These are phyloP conservation scores for Saimiri boliviensis DNA, from an alignment of 2,113 vertebrate genomes.

Conservation along the genomic window DNA sequence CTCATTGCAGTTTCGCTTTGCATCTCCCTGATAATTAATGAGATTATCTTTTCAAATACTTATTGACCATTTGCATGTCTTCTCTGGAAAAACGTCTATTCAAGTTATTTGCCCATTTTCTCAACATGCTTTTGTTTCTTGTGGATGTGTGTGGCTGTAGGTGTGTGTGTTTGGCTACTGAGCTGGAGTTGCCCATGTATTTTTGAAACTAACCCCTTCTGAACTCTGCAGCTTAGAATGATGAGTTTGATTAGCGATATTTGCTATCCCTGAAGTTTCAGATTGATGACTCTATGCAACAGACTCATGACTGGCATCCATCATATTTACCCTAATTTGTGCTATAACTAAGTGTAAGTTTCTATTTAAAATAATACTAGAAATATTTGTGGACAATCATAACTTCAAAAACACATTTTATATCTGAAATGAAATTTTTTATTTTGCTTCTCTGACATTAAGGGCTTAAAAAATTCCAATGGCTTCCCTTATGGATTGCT, in stretches of 20 bases:
- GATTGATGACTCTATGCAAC: background rate
- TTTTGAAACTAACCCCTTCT: background rate
- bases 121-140: background rate
- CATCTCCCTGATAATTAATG: background rate
- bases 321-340: background rate
- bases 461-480: background rate
- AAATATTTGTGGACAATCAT: background rate
- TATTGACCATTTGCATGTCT: background rate
- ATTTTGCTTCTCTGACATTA: constrained; percentile 11
- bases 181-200: background rate
- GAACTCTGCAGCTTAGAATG: background rate
- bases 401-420: background rate
- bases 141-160: background rate
- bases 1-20: background rate
- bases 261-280: background rate
- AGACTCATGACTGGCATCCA: background rate
- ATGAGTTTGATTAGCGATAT: background rate
- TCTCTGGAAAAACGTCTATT: background rate
- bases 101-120: background rate
- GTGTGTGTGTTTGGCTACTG: background rate
- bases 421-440: background rate
- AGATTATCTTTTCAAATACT: background rate
- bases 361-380: background rate
- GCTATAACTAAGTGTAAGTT: background rate
- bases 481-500: background rate